A percentile compares a stretch with the other conserved stretches of the same genome.
phyloP scores from a whole-genome alignment of 2,888 invertebrate genomes.

The Drosophila percnosoma region DNA sequence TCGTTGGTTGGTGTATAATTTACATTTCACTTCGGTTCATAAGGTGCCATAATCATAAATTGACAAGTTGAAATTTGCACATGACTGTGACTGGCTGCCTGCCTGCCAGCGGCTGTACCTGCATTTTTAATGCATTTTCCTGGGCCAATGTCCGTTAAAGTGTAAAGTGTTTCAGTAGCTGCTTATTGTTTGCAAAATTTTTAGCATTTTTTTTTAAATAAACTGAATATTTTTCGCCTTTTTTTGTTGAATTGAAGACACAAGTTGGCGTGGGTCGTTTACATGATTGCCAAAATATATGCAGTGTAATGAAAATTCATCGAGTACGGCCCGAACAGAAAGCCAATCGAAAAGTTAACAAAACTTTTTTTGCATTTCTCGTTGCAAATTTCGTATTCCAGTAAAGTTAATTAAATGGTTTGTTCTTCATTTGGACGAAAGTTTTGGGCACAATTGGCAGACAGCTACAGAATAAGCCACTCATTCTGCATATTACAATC shows the following conservation, averaged over 20 bases:
- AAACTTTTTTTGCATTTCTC: constrained; percentile 62
- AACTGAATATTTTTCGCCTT: constrained; percentile 17
- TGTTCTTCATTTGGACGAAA: constrained; percentile 69
- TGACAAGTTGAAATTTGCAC: constrained; percentile 81
- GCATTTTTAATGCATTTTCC: constrained; percentile 76
- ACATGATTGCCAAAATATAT: constrained; percentile 71
- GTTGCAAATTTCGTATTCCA: constrained; percentile 45
- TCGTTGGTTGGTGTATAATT: constrained; percentile 70
- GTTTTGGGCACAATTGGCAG: constrained; percentile 60
- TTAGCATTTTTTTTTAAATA: constrained; percentile 62
- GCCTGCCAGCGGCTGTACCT: constrained; percentile 54
- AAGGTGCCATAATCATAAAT: constrained; percentile 82
- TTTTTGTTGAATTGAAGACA: constrained; percentile 20
- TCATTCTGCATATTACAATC: constrained; percentile 9
- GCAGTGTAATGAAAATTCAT: constrained; percentile 77
- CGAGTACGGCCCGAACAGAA: constrained; percentile 36
- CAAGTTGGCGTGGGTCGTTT: constrained; percentile 73
- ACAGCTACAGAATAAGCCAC: constrained; percentile 19
- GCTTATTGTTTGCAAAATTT: constrained; percentile 34
- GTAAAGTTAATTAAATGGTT: constrained; percentile 73
- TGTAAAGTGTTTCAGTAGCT: constrained; percentile 61
- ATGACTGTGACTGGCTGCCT: constrained; percentile 46
- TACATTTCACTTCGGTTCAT: constrained; percentile 77
- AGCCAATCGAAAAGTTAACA: constrained; percentile 50
- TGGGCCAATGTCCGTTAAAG: constrained; percentile 57